Conservation (phyloP, 2,113 vertebrate species). For the Ceyx cyanopectus region DNA sequence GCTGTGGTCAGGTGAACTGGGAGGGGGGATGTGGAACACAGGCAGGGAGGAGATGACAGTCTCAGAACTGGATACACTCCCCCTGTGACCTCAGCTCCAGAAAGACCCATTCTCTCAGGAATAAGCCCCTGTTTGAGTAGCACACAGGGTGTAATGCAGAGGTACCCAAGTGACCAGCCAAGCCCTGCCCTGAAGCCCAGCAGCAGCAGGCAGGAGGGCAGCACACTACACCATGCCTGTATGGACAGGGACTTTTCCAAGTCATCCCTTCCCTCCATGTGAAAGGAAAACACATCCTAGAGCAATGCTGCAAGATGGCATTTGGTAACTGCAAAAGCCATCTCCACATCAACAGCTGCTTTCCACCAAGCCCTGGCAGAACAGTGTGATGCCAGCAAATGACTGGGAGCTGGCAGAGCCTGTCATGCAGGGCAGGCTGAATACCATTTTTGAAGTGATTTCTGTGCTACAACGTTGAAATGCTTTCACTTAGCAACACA, state of each 20-base stretch:
- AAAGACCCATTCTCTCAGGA: not conserved
- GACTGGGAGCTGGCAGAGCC: not conserved
- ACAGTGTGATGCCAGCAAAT: accelerated
- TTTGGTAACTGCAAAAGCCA: not conserved
- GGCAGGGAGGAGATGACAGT: not conserved
- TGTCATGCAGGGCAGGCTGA: not conserved
- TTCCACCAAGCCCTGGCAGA: not conserved
- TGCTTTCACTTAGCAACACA: not conserved
- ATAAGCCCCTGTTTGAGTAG: not conserved
- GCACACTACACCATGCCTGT: too few relatives aligned
- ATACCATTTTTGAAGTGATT: not conserved
- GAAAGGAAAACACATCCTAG: not conserved
- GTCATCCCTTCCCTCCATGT: not conserved
- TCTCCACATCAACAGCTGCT: not conserved
- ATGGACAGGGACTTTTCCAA: not conserved
- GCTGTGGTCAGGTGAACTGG: too few relatives aligned
- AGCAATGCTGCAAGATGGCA: not conserved
- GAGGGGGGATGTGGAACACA: not conserved
- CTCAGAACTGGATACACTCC: not conserved
- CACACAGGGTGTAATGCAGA: not conserved
- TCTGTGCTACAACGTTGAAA: not conserved
- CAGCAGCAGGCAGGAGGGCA: not conserved
- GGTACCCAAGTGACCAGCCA: not conserved
- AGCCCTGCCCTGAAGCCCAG: not conserved
- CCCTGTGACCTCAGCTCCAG: not conserved